Base-by-base conservation (phyloP, 2,113 vertebrate genomes). In the Ceyx margarethae region DNA sequence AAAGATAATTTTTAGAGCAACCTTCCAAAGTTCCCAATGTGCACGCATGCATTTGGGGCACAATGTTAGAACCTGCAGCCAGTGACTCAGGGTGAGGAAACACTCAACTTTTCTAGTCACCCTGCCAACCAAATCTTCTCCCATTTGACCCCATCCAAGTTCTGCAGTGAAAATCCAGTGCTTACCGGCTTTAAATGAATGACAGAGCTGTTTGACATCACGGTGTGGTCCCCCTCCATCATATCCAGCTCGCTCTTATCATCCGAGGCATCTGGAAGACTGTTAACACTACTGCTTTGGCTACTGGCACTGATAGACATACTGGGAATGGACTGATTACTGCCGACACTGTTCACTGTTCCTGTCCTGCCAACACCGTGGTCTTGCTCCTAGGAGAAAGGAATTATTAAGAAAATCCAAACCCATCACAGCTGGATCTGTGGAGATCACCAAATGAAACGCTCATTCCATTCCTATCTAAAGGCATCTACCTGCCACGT, bases 251-350 rank as follows among this genome's bases (percentile, higher is more conserved):
- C 99, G 31, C 98, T 99, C 97, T 99, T 99, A 97, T 99, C 99
- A 95, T 99, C 99, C 1, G 98, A 98, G 84, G 98, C 98, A 94
- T 99, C 98, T 95, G 98, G 98, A 96, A 99, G 98, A 97, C 99
- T 99, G 97, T 99, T 99, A 97, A 99, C 99, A 89, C 99, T 99
- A 97, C 99, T 99, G 97, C 99, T 99, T 98, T 99, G 99, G 96
- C 99, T 99, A 97, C 99, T 99, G 97, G 99, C 99, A 93, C 99
- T 99, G 97, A 99, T 99, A 87, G 99, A 99, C 99, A 99, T 99
- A 94, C 99, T 99, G 91, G 99, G 99, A 95, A 99, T 99, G 96
- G 99, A 99, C 93, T 99, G 99, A 97, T 99, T 99, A 96, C 99
- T 99, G 89, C 99, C 99, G n/a, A 99, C 99, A 69, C 99, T 99